These are phyloP conservation scores for Cordilura impudica DNA, from an alignment of 2,888 invertebrate species.

Conservation along the genomic window DNA sequence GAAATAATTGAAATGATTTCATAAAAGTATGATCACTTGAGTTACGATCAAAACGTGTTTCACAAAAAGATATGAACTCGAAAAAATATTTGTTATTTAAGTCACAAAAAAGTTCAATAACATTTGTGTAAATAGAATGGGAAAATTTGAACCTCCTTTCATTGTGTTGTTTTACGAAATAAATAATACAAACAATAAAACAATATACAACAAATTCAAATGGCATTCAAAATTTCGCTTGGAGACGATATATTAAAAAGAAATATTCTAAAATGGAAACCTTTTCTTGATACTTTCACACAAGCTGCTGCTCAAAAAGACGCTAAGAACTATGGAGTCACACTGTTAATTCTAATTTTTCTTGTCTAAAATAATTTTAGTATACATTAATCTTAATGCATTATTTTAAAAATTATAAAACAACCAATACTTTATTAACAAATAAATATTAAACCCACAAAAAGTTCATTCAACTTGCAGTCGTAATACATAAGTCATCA, in stretches of 20 bases:
- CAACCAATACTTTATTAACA: neutral
- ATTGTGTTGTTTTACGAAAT: constrained; percentile 8
- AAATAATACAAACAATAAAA: constrained; percentile 26
- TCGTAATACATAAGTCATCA: constrained; percentile 27
- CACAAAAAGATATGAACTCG: constrained; percentile 7
- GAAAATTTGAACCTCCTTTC: constrained; percentile 7
- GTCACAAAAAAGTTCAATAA: constrained; percentile 45
- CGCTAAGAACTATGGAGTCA: neutral
- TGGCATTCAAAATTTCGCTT: neutral
- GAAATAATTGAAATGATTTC: constrained; percentile 37
- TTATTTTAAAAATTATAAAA: neutral
- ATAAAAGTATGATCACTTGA: constrained; percentile 8
- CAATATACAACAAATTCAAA: neutral
- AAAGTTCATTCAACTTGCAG: constrained; percentile 57
- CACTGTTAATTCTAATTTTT: neutral
- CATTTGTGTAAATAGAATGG: constrained; percentile 44
- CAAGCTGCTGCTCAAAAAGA: neutral
- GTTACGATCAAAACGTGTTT: constrained; percentile 56
- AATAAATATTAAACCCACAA: constrained; percentile 14
- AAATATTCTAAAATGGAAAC: neutral
- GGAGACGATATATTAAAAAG: neutral
- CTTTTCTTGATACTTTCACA: neutral
- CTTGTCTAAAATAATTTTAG: neutral
- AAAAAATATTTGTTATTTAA: constrained; percentile 18
- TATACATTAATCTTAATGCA: neutral